Conservation (phyloP, 2,888 invertebrate species). For the Bibio marci region DNA sequence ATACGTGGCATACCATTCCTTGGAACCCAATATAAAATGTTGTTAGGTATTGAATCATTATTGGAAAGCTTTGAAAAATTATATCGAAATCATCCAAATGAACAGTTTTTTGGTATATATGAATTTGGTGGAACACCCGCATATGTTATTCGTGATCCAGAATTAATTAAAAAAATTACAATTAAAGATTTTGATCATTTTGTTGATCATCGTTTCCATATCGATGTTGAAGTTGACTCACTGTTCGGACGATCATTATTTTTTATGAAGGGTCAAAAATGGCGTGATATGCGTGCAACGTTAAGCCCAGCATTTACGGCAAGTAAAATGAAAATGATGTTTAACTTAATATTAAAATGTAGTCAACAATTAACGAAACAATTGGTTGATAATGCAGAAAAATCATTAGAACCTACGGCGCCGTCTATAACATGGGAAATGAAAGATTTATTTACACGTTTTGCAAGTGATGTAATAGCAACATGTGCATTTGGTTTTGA, state of each 20-base stretch:
- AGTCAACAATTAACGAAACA: slow-evolving; percentile 7
- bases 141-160: slow-evolving; percentile 2
- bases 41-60: not conserved
- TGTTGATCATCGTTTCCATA: slow-evolving; percentile 4
- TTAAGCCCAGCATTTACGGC: slow-evolving; percentile 21
- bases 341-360: slow-evolving; percentile 9
- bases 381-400: slow-evolving; percentile 27
- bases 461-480: slow-evolving; percentile 27
- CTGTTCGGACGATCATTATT: slow-evolving; percentile 7
- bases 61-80: not conserved
- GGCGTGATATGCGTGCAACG: slow-evolving; percentile 19
- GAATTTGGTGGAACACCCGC: slow-evolving; percentile 2
- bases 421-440: not conserved
- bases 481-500: slow-evolving; percentile 23
- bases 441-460: slow-evolving; percentile 10
- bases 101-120: slow-evolving; percentile 3
- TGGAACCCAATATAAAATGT: not conserved
- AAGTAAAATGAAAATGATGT: slow-evolving; percentile 21
- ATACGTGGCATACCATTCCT: not conserved
- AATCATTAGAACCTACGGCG: slow-evolving; percentile 18
- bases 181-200: slow-evolving; percentile 9
- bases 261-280: slow-evolving; percentile 11
- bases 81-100: not conserved
- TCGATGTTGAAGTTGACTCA: slow-evolving; percentile 7
- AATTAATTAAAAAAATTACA: slow-evolving; percentile 7